Evolutionary conservation across 2,797 vertebrate genomes (phyloP).

Genomic region (Myotis findleyi): DNA sequence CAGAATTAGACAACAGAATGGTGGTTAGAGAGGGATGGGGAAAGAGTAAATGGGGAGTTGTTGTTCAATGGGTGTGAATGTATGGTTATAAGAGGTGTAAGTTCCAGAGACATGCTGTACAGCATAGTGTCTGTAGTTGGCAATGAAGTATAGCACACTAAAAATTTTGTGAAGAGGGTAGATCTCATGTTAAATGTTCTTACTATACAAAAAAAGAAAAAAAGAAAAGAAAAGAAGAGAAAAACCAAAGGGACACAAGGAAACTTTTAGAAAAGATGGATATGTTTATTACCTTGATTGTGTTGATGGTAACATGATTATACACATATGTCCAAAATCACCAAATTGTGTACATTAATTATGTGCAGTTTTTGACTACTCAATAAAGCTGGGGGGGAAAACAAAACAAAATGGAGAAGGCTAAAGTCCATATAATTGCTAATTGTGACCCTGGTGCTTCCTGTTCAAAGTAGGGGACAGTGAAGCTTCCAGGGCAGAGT

Average conservation of each 20-base stretch:
- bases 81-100: neutral
- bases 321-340: neutral
- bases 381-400: neutral
- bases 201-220: neutral
- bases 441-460: neutral
- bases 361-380: neutral
- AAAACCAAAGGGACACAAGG: neutral
- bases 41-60: neutral
- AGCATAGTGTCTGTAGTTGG: accelerated
- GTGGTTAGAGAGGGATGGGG: neutral
- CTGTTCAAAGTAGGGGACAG: conserved; percentile 48
- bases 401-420: neutral
- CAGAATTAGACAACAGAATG: neutral
- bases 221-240: accelerated
- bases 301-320: neutral
- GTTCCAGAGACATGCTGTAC: neutral
- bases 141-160: neutral
- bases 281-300: neutral
- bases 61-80: neutral
- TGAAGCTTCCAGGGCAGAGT: conserved; percentile 50
- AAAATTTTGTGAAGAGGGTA: neutral
- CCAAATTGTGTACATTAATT: neutral
- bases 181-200: neutral
- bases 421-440: accelerated
- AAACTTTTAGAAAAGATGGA: neutral